Base-by-base conservation (phyloP, 1,140 invertebrate species). In the Drosophila lini region DNA sequence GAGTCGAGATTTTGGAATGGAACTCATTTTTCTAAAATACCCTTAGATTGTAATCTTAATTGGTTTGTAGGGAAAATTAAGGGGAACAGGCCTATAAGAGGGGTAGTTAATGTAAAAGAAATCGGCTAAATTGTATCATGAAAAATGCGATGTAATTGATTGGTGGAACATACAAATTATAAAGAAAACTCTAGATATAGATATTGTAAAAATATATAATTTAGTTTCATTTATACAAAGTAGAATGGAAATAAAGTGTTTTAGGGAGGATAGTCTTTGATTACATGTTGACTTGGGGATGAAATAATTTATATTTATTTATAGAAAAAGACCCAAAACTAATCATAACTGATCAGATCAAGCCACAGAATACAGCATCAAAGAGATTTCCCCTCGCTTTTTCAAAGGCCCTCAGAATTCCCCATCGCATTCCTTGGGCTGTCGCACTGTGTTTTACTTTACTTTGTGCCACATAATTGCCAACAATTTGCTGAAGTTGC, bases 401-500 rank as follows among this genome's bases (percentile, higher is more conserved):
- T 74, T 78, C 64, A 42, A 65, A 74, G 60, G 52, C 74, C 32
- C 41, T 6, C 7, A 48, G n/a, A 48, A 73, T 53, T 69, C 38
- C 25, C 40, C 42, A n/a, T 50, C 50, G 47, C 55, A 48, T 25
- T 68, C 40, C 55, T 38, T 19, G 28, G 22, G 48, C 38, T 64
- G 60, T 56, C 40, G 41, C 25, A 48, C 47, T 76, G 48, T 63
- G 31, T 78, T 89, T 71, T 63, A 88, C 63, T 69, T 73, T 82
- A 78, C 77, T 88, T 80, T 89, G 80, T 84, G 80, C 80, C 78
- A 84, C 78, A 84, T 89, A 89, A 89, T 89, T 89, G 70, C 84
- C 80, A 86, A 84, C 84, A 89, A 89, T 89, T 90, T 84, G 84
- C 84, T 89, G 78, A 89, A 89, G 84, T 79, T 89, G 84, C 84